Percentiles rank a stretch among this genome's conserved stretches.
phyloP scores from a whole-genome alignment of 2,113 vertebrate genomes.

The Diadophis punctatus region DNA sequence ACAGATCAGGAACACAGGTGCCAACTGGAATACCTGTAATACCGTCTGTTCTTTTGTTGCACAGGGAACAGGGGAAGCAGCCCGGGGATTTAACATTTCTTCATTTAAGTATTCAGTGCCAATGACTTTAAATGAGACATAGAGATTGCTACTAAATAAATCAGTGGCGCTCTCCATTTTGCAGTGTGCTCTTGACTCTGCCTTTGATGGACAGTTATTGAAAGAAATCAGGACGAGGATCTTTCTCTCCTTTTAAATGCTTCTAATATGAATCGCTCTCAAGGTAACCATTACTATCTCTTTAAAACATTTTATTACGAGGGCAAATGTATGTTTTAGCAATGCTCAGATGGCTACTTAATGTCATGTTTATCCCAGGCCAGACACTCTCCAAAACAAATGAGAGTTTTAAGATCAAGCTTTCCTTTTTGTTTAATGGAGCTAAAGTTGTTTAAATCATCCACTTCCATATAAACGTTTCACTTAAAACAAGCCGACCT shows the following conservation, averaged over 20 bases:
- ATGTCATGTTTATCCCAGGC: conserved; percentile 46
- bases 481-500: conserved; percentile 49
- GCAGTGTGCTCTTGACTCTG: conserved; percentile 8
- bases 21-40: background rate
- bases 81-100: background rate
- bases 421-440: conserved; percentile 46
- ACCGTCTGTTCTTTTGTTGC: background rate
- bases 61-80: background rate
- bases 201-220: conserved; percentile 57
- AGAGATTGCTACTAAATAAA: background rate
- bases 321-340: conserved; percentile 55
- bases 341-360: conserved; percentile 67
- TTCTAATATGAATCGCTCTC: conserved; percentile 56
- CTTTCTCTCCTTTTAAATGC: conserved; percentile 30
- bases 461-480: conserved; percentile 58
- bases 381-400: conserved; percentile 39
- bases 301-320: conserved; percentile 65
- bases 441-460: conserved; percentile 64
- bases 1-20: background rate
- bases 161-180: background rate
- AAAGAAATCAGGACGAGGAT: conserved; percentile 55
- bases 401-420: conserved; percentile 40
- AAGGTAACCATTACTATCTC: conserved; percentile 63
- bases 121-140: background rate
- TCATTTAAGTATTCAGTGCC: background rate